A percentile compares a stretch with the other conserved stretches of the same genome.
phyloP scores from a whole-genome alignment of 2,888 invertebrate species.

The Ichneumoninae sp. region DNA sequence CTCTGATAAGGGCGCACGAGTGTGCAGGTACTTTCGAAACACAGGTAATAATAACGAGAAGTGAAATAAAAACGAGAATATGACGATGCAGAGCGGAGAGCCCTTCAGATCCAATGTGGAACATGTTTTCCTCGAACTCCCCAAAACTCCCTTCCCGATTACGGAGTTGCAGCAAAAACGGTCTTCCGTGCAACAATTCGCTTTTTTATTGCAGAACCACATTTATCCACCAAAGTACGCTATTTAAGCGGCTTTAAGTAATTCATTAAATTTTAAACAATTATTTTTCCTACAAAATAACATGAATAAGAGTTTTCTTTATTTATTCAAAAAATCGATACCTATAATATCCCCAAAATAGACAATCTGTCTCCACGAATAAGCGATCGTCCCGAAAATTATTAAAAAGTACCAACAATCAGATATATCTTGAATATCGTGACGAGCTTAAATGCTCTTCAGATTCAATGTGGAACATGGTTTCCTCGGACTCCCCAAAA shows the following conservation, averaged over 20 bases:
- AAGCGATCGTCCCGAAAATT: not conserved
- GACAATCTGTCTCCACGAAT: not conserved
- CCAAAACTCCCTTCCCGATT: not conserved
- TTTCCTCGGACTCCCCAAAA: not conserved
- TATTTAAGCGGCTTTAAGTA: too few relatives aligned
- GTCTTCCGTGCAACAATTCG: too few relatives aligned
- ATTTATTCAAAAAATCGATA: too few relatives aligned
- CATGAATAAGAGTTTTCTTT: too few relatives aligned
- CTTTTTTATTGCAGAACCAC: too few relatives aligned
- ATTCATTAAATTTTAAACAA: too few relatives aligned
- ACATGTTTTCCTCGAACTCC: not conserved
- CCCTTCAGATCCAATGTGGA: not conserved
- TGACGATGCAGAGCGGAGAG: not conserved
- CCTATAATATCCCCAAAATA: not conserved
- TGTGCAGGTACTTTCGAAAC: conserved; percentile 40
- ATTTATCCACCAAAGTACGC: too few relatives aligned
- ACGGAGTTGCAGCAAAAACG: not conserved
- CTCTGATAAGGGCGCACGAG: conserved; percentile 41
- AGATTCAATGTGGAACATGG: not conserved
- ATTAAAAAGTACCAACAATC: not conserved
- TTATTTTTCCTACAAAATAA: too few relatives aligned
- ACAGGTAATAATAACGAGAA: conserved; percentile 51
- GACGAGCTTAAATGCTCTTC: not conserved
- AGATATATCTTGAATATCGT: not conserved
- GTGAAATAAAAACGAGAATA: conserved; percentile 16